Evolutionary conservation across 2,888 invertebrate genomes (phyloP), one percentile per base, ranked within the genome.

Genomic region (Chouioia cunea): DNA sequence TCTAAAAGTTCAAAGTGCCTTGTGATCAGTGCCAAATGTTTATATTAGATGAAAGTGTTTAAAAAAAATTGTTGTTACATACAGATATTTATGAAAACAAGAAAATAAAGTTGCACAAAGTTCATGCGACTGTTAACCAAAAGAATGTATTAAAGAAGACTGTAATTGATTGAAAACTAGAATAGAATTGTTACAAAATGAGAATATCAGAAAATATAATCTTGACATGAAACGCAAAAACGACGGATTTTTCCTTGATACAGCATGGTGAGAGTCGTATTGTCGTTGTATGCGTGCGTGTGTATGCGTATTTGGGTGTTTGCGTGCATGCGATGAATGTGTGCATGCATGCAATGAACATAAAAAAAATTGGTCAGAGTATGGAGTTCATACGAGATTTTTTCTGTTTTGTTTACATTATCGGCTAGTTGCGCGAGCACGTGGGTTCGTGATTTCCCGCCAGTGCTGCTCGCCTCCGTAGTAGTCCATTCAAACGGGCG

Each of bases 401-500:
- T 16, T 27, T 69, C 65, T 8, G 70, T 46, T 16, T 44, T 69
- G 60, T 70, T 65, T 60, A 54, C 57, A 57, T 73, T 62, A 57
- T 20, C 50, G 53, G 57, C 43, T 53, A 47, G 36, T 20, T 22
- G 47, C 15, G 6, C 71, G 67, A 66, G 75, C 69, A 73, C 68
- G 70, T 75, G 73, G 71, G 44, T 63, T 65, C 59, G 67, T 43
- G 63, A 67, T 76, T 81, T 83, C 82, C 82, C 82, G 82, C 82
- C 81, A 82, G 83, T 80, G 81, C 79, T 74, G 77, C 15, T 18
- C 15, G 12, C n/a, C 27, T 1, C 3, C 36, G 46, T 23, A 8
- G 75, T 77, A 73, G 75, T 79, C 77, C 78, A 79, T 81, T 79
- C 79, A 77, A 63, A 77, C 77, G 71, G 64, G n/a, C 75, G 52